Percentiles rank a stretch among this genome's conserved stretches.
Evolutionary conservation across 2,888 invertebrate genomes (phyloP).

Genomic region (Chironomus riparius): DNA sequence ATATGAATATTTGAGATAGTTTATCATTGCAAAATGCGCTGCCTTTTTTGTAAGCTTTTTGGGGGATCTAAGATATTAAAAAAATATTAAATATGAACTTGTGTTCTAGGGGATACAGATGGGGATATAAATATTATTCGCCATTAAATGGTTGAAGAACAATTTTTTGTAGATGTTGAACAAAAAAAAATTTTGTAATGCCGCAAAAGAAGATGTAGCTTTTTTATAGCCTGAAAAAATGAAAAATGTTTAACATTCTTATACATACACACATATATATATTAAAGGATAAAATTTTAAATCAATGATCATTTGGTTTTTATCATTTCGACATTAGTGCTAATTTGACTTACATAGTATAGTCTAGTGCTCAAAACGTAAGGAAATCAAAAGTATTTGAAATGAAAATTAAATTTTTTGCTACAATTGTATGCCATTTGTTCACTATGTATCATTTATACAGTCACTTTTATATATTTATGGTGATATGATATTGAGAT

Average conservation of each 20-base stretch:
- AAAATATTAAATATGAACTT: not conserved
- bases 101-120: not conserved
- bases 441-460: not conserved
- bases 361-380: constrained; percentile 2
- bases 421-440: not conserved
- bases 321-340: not conserved
- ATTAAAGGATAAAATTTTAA: not conserved
- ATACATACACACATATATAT: not conserved
- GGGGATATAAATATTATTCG: not conserved
- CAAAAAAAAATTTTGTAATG: not conserved
- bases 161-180: not conserved
- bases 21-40: not conserved
- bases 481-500: too few relatives aligned
- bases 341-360: not conserved
- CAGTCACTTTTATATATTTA: too few relatives aligned
- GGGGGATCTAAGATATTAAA: not conserved
- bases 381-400: not conserved
- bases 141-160: not conserved
- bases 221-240: not conserved
- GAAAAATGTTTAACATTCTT: not conserved
- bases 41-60: constrained; percentile 4
- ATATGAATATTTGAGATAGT: not conserved
- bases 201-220: constrained; percentile 5
- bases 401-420: not conserved
- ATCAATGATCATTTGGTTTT: not conserved